Base-by-base conservation (phyloP, 2,888 invertebrate species). In the Thelaira solivaga region DNA sequence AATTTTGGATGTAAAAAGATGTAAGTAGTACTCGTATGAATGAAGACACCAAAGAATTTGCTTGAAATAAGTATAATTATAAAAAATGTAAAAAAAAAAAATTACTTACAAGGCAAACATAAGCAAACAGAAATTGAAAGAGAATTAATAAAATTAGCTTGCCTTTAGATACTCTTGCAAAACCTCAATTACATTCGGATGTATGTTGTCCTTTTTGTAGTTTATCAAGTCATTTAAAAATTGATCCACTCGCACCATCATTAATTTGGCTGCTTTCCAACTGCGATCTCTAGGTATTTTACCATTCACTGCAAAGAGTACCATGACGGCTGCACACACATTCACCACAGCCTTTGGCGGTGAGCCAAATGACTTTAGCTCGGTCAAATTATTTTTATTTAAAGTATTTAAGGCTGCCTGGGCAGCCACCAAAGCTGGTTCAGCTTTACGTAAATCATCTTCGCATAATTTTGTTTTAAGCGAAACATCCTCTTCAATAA, bases 301-400 rank as follows among this genome's bases (percentile, higher is more conserved):
- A 1, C 96, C 96, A 85, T 93, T 94, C 71, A 92, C 92, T 0
- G 95, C 92, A 83, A 97, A 92, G 16, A 98, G 90, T 4, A 97
- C 95, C 86, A 97, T 92, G 1, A 97, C 97, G 5, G 97, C 97
- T 1, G 95, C 94, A 5, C 93, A 93, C 0, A 98, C 97, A 84
- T 93, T 95, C 1, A 95, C 93, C 0, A 97, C 97, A 51, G 96
- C 96, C 57, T 94, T 93, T 1, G 97, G 96, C n/a, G 98, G 98
- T 7, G 96, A 93, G 0, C 97, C 96, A 87, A 98, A 98, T 0
- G 97, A 96, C 87, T 98, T 97, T 84, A 98, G 88, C 89, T 98
- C 98, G 0, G 98, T 97, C 80, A 98, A 90, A 87, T 98, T 98
- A 85, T 93, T 95, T 90, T 98, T 98, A 86, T 98, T 97, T n/a